Evolutionary conservation across 2,888 invertebrate genomes (phyloP), one percentile per base, ranked within the genome.

Genomic region (Diplolepis rosae): DNA sequence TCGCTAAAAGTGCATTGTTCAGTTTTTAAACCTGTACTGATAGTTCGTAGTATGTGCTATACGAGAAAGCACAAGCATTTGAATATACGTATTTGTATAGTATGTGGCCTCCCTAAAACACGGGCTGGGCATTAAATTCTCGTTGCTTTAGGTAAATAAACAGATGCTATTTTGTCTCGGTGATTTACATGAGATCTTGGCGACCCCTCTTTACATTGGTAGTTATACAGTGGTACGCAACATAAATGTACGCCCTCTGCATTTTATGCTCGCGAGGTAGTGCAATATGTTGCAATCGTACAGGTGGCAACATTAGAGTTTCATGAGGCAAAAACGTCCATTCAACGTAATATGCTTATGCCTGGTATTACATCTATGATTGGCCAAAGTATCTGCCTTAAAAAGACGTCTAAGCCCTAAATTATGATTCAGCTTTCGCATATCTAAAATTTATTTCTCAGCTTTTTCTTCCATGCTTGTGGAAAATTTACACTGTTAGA

Each of bases 121-220:
- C 65, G 66, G 61, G 61, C 48, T 13, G 39, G 56, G 68, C 71
- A 79, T 76, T 74, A 73, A 78, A 74, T 74, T 73, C 77, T 76
- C 76, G 79, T 74, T 76, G 77, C 78, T 74, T 73, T 76, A 71
- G 76, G 79, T 80, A 80, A 84, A 82, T 77, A 81, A 79, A 79
- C 81, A 83, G 78, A 78, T 78, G 80, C 83, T 81, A 83, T 84
- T 84, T 82, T 81, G 82, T 79, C 80, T 72, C 75, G 75, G 81
- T 83, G 82, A 85, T 85, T 85, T 85, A 83, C 84, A 84, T 82
- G 83, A 79, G 81, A 84, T 85, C 83, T 83, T 84, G 84, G 83
- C 79, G 80, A 82, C 81, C 81, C 80, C 72, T 78, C 72, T 71
- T 32, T 56, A 32, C 18, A 56, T 56, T 35, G 22, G 56, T 35